Conservation (phyloP, 2,797 vertebrate species). For the Thamnophis elegans region DNA sequence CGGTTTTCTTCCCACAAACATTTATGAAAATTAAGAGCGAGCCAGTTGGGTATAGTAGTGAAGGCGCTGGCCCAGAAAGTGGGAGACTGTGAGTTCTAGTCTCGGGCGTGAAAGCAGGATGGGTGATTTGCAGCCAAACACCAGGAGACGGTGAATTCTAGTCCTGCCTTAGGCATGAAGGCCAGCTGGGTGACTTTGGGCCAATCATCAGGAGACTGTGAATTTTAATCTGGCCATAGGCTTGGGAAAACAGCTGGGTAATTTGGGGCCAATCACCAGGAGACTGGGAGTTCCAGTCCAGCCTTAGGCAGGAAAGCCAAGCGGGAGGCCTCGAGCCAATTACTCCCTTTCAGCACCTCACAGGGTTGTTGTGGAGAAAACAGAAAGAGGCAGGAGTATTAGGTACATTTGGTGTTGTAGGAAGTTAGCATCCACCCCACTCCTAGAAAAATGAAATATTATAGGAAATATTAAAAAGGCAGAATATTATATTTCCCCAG, state of each 20-base stretch:
- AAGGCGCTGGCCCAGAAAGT: neutral
- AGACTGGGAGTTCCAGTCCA: no score
- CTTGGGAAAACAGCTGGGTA: no score
- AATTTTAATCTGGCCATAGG: no score
- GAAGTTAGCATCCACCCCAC: no score
- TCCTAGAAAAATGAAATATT: no score
- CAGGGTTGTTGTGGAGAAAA: neutral
- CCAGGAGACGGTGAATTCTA: neutral
- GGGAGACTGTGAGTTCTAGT: neutral
- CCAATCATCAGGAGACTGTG: no score
- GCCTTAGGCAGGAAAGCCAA: neutral
- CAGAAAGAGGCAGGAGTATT: neutral
- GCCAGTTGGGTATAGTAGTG: neutral
- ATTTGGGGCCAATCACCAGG: no score
- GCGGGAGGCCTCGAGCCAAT: neutral
- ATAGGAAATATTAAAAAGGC: no score
- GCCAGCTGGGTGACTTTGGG: no score
- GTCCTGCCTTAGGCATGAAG: neutral
- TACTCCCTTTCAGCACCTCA: neutral
- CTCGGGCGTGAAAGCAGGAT: no score
- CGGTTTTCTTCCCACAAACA: neutral
- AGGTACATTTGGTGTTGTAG: neutral
- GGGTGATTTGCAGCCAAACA: neutral
- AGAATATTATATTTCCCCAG: no score
- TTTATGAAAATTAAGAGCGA: neutral